Evolutionary conservation across 2,888 invertebrate genomes (phyloP), one percentile per base, ranked within the genome.

Genomic region (Agrochola macilenta): DNA sequence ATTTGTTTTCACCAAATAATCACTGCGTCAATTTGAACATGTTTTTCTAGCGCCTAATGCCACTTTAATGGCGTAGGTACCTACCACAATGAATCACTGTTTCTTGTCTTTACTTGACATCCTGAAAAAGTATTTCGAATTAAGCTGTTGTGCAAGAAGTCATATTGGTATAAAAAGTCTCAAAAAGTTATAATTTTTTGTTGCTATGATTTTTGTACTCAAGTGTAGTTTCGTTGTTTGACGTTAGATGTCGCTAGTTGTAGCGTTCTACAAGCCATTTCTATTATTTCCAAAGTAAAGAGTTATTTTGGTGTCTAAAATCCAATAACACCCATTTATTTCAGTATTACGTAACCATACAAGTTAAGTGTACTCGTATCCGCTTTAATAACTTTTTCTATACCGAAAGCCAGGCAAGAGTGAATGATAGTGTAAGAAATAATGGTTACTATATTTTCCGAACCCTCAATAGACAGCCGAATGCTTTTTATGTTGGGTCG

Each of bases 401-500:
- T n/a, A 76, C 46, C 39, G 12, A 78, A 74, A 78, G 46, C 75
- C 46, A 57, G 57, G 54, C 63, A 68, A 63, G n/a, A 75, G 17
- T 61, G 68, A 75, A 76, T 69, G 78, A 79, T 73, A 84, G 79
- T 79, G 79, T 82, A 84, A 83, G 82, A 88, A 87, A 88, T 87
- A 79, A 82, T 79, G 69, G 80, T 78, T 76, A 76, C 70, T 83
- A 85, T 85, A 88, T 82, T 82, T 88, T 76, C 76, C 82, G 83
- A 90, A 90, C 86, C 87, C 86, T 91, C 90, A 87, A 89, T 89
- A 90, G 88, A 88, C 87, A 85, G 84, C 81, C 82, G 84, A 90
- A 89, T 89, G 88, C 89, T 90, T 91, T 91, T 91, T 90, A 88
- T 87, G 88, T 88, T 78, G 80, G 87, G 85, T 86, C 87, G 88